Evolutionary conservation across 2,113 vertebrate species (phyloP).

Genomic region (Bos javanicus): DNA sequence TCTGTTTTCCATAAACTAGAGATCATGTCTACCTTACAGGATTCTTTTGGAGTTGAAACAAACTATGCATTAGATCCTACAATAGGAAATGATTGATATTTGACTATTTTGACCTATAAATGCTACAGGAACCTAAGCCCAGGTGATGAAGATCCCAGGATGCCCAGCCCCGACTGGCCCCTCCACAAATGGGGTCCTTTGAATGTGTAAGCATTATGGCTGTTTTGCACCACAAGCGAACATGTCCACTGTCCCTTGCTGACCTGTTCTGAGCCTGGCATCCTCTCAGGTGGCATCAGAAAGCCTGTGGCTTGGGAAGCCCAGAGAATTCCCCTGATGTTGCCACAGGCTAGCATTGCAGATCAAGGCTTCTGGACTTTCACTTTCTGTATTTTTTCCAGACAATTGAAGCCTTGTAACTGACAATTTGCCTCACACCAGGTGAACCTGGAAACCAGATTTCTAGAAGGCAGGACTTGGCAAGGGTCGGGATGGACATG

Average conservation of each 20-base stretch:
- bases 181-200: background rate
- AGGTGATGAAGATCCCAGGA: background rate
- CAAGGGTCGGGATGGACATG: constrained; percentile 16
- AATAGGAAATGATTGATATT: background rate
- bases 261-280: background rate
- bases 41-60: background rate
- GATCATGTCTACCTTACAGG: background rate
- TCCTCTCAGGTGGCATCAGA: background rate
- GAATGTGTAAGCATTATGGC: background rate
- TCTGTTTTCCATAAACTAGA: background rate
- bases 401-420: constrained; percentile 1
- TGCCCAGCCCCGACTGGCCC: background rate
- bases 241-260: background rate
- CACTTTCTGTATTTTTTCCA: background rate
- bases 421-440: constrained; percentile 52
- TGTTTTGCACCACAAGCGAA: background rate
- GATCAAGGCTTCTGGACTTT: background rate
- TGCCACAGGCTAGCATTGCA: background rate
- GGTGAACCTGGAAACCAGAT: constrained; percentile 21
- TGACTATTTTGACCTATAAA: background rate
- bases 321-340: background rate
- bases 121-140: background rate
- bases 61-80: background rate
- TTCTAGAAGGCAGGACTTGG: constrained; percentile 34
- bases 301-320: background rate